phyloP scores from a whole-genome alignment of 37 sponge, comb jelly and placozoan genomes.

The Chondrilla cf. caribensis region DNA sequence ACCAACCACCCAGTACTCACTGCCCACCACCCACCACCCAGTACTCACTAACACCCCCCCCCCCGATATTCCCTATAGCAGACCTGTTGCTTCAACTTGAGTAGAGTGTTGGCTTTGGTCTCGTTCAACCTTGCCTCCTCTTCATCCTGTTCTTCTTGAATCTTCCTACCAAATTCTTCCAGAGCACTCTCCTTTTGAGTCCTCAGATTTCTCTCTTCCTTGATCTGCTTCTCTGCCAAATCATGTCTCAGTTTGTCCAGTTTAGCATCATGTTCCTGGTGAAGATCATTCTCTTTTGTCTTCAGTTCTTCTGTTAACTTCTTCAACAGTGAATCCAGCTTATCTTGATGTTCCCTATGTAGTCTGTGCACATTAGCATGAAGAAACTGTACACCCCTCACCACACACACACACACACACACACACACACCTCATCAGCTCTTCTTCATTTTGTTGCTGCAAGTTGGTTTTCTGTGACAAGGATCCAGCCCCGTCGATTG shows the following conservation, averaged over 20 bases:
- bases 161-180: slow-evolving; percentile 1
- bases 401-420: slow-evolving; percentile 13
- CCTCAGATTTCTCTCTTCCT: slow-evolving; percentile 30
- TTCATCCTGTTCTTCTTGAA: slow-evolving; percentile 57
- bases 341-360: neutral
- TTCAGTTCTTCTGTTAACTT: neutral
- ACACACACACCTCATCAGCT: slow-evolving; percentile 17
- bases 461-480: neutral
- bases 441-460: slow-evolving; percentile 32
- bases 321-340: neutral
- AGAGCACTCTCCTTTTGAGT: slow-evolving; percentile 8
- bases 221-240: neutral
- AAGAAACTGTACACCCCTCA: too few species aligned
- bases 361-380: neutral
- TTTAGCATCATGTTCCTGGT: neutral
- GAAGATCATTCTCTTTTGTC: neutral
- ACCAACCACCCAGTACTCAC: too few species aligned
- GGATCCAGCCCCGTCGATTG: neutral
- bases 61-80: too few species aligned
- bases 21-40: too few species aligned
- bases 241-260: neutral
- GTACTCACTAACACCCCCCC: slow-evolving; percentile 5
- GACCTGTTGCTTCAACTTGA: slow-evolving; percentile 60
- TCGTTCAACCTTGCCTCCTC: slow-evolving; percentile 66
- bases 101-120: slow-evolving; percentile 41